Evolutionary conservation across 2,113 vertebrate species (phyloP).

Genomic region (Platichthys stellatus): DNA sequence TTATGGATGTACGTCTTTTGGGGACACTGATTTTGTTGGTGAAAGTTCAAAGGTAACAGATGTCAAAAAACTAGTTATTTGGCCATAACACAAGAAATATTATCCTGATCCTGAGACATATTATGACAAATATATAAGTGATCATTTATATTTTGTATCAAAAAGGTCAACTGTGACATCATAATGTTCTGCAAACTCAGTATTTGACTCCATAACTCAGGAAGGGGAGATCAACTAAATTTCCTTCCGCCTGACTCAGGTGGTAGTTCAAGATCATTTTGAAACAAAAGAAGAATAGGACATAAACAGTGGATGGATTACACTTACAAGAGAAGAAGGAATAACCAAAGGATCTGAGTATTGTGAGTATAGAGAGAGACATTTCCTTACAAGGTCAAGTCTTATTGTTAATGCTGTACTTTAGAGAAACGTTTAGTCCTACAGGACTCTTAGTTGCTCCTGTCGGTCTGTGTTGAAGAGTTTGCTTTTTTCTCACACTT

Average conservation of each 20-base stretch:
- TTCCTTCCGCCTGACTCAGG: too few species aligned
- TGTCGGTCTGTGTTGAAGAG: constrained; percentile 20
- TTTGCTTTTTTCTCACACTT: constrained; percentile 35
- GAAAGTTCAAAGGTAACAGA: background rate
- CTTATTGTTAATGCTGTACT: constrained; percentile 50
- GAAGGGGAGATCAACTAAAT: too few species aligned
- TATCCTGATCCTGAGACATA: background rate
- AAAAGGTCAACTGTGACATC: too few species aligned
- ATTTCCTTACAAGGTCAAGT: constrained; percentile 53
- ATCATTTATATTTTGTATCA: too few species aligned
- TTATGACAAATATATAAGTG: background rate
- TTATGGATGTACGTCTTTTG: background rate
- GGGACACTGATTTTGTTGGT: background rate
- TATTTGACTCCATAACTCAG: too few species aligned
- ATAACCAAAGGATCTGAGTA: constrained; percentile 33
- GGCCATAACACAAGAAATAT: background rate
- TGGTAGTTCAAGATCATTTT: too few species aligned
- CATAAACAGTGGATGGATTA: background rate
- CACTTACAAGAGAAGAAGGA: constrained; percentile 22
- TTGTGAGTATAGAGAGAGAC: constrained; percentile 46
- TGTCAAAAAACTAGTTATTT: background rate
- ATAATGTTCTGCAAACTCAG: too few species aligned
- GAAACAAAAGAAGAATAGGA: background rate
- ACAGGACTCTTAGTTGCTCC: constrained; percentile 27
- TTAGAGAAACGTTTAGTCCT: constrained; percentile 23